Evolutionary conservation across 92 coral and sea anemone genomes (phyloP), one percentile per base, ranked within the genome.

Genomic region (Heteractis magnifica): DNA sequence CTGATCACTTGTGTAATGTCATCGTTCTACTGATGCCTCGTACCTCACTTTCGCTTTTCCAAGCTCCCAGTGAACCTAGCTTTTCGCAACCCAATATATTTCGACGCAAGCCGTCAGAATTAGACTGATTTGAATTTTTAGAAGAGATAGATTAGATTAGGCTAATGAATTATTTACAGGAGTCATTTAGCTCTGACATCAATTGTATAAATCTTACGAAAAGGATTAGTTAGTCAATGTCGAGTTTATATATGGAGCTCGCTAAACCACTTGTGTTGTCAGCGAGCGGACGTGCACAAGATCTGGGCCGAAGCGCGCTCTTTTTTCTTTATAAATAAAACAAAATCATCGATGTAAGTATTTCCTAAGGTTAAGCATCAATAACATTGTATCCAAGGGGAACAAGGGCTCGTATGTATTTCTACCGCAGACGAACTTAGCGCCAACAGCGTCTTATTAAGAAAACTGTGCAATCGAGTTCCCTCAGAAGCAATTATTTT

Each of bases 101-200:
- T 62, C 21, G 13, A 16, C 23, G 44, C 73, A 6, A 10, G 10
- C 73, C 73, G 73, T 9, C 73, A 23, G 21, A 68, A 10, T 68
- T 21, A 68, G 49, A 68, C 73, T 68, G 23, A 68, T 68, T 68
- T 68, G 8, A 23, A 68, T 23, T 68, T 41, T 44, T 4, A 68
- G 73, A 68, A 68, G 49, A 68, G 34, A 23, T 68, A 68, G 13
- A 68, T 68, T 23, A 68, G 73, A 68, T 68, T 11, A 68, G 13
- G 5, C 10, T 68, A 68, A 68, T 68, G 73, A 68, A 68, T 68
- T 68, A 68, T 68, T 68, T 68, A 68, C 73, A 10, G 8, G 8
- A 68, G 73, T 68, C 73, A 68, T 68, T 68, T 68, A 15, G 15
- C 49, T 23, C 23, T 68, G 15, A 21, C 73, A 68, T 68, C 73